A percentile compares a stretch with the other conserved stretches of the same genome.
Conservation (phyloP, 2,113 vertebrate genomes). For the Pelecanus crispus region DNA sequence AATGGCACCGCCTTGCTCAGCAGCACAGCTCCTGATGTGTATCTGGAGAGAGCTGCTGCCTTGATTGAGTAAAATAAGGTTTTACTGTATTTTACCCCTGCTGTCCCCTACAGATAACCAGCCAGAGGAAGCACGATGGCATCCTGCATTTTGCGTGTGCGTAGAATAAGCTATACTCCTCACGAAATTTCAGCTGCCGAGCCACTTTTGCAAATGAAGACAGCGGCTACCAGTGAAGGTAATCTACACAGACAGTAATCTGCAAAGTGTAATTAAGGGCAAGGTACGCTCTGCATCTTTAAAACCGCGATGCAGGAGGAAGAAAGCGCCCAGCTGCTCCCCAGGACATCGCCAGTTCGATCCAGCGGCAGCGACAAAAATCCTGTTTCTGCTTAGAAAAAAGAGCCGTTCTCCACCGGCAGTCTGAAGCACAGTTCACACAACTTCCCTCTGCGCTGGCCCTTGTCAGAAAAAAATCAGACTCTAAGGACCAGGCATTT, state of each 20-base stretch:
- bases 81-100: neutral
- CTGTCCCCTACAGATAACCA: neutral
- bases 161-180: neutral
- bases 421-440: neutral
- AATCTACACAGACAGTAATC: neutral
- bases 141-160: neutral
- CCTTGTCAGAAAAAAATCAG: neutral
- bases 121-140: neutral
- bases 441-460: rapidly evolving
- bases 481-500: rapidly evolving
- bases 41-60: neutral
- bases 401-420: neutral
- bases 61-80: neutral
- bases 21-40: neutral
- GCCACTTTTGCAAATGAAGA: rapidly evolving
- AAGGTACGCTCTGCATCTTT: neutral
- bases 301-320: neutral
- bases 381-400: neutral
- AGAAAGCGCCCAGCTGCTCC: neutral
- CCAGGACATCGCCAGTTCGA: rapidly evolving
- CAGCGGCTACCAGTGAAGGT: rapidly evolving
- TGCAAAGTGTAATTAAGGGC: neutral
- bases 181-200: neutral
- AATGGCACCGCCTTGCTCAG: neutral
- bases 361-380: neutral